These are phyloP conservation scores for Microchirus variegatus DNA, from an alignment of 2,797 vertebrate species.

Conservation along the genomic window DNA sequence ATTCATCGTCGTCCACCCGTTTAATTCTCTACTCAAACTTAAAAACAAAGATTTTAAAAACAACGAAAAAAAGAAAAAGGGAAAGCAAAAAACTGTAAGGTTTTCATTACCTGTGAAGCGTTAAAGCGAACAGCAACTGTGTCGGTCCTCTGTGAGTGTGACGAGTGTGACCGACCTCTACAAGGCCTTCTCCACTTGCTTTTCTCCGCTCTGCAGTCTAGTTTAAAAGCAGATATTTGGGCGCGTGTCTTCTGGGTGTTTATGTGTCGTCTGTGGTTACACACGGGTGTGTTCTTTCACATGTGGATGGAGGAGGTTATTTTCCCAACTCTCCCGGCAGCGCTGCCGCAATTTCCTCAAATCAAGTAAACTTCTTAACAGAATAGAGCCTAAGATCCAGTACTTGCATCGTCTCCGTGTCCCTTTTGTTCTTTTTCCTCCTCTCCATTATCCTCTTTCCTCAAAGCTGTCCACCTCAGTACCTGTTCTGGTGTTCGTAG, in stretches of 20 bases:
- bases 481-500: constrained; percentile 99
- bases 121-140: constrained; percentile 55
- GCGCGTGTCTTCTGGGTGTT: constrained; percentile 63
- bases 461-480: constrained; percentile 80
- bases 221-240: constrained; percentile 63
- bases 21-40: constrained; percentile 21
- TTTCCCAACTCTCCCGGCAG: constrained; percentile 52
- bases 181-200: constrained; percentile 53
- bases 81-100: constrained; percentile 33
- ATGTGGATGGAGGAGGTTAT: constrained; percentile 55
- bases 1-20: constrained; percentile 56
- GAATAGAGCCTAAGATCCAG: constrained; percentile 55
- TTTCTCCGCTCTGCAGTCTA: constrained; percentile 48
- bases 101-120: constrained; percentile 63
- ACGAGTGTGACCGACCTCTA: constrained; percentile 50
- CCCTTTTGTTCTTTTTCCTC: constrained; percentile 18
- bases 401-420: constrained; percentile 43
- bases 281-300: constrained; percentile 43
- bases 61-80: constrained; percentile 12
- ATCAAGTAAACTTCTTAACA: constrained; percentile 47
- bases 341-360: constrained; percentile 42
- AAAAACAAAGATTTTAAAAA: constrained; percentile 33
- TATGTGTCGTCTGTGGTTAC: constrained; percentile 66
- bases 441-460: constrained; percentile 29
- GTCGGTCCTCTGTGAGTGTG: constrained; percentile 57